Percentiles rank a stretch among this genome's conserved stretches.
These are phyloP conservation scores for Sebastes steindachneri DNA, from an alignment of 2,797 vertebrate species.

Conservation along the genomic window DNA sequence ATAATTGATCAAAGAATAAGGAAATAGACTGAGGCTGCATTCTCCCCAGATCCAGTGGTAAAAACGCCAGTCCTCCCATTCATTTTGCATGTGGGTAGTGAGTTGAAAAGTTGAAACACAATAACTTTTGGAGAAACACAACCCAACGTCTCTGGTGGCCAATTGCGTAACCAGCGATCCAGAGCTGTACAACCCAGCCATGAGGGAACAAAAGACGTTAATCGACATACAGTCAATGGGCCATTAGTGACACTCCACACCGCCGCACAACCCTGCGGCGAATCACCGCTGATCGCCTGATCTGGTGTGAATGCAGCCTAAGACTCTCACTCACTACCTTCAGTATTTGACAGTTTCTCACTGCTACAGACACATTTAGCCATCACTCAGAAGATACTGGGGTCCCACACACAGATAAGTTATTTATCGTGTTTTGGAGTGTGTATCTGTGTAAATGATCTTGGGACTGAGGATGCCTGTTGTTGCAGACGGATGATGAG, in stretches of 20 bases:
- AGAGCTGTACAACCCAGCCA: background rate
- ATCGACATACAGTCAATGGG: background rate
- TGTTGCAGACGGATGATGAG: conserved; percentile 80
- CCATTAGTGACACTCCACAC: background rate
- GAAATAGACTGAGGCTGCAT: background rate
- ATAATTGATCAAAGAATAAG: background rate
- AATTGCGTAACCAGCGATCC: background rate
- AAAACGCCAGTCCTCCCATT: background rate
- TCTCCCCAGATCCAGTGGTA: background rate
- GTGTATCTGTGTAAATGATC: background rate
- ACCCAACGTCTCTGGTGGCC: background rate
- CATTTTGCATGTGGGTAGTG: background rate
- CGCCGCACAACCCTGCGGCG: background rate
- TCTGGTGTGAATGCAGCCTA: background rate
- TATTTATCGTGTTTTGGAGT: background rate
- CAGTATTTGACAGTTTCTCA: background rate
- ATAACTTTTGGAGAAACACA: background rate
- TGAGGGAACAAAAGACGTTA: background rate
- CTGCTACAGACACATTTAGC: background rate
- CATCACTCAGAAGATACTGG: background rate
- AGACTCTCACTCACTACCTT: background rate
- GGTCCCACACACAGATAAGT: background rate
- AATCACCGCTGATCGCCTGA: background rate
- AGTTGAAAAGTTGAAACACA: background rate
- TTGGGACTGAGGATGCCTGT: background rate